Evolutionary conservation across 2,888 invertebrate species (phyloP).

Genomic region (Caenorhabditis sp.): DNA sequence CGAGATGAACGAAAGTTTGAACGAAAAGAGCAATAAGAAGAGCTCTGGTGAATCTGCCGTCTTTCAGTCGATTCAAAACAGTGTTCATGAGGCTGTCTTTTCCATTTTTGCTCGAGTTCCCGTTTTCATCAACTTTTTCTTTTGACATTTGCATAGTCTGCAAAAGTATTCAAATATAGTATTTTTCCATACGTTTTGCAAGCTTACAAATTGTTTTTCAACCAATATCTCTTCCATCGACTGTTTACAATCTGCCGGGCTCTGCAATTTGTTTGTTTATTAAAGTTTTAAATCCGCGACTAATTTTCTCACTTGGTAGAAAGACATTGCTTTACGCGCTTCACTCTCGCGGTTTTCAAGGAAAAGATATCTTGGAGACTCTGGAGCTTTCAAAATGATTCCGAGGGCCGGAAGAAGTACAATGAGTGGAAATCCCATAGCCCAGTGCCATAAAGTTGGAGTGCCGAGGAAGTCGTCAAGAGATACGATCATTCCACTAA

Average conservation of each 20-base stretch:
- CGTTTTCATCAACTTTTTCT: constrained; percentile 61
- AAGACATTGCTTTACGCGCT: constrained; percentile 71
- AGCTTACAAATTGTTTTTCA: constrained; percentile 59
- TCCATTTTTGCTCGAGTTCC: constrained; percentile 50
- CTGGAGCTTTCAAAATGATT: constrained; percentile 71
- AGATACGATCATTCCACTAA: constrained; percentile 76
- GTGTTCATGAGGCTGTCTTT: constrained; percentile 7
- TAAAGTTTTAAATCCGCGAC: too few species aligned
- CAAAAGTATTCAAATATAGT: constrained; percentile 23
- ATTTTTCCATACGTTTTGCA: neutral
- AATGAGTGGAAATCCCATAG: constrained; percentile 74
- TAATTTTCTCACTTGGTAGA: constrained; percentile 67
- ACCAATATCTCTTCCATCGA: constrained; percentile 63
- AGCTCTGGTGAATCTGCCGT: constrained; percentile 76
- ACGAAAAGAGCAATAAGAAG: constrained; percentile 75
- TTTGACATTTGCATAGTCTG: constrained; percentile 53
- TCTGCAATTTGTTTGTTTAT: constrained; percentile 36
- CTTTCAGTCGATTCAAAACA: constrained; percentile 47
- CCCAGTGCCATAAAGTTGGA: constrained; percentile 71
- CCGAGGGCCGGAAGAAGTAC: constrained; percentile 70
- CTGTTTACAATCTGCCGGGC: constrained; percentile 58
- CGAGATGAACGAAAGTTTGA: constrained; percentile 79
- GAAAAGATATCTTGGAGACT: constrained; percentile 77
- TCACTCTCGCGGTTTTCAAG: constrained; percentile 68
- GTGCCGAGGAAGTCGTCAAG: constrained; percentile 73